Conservation (phyloP, 2,797 vertebrate species). For the Intellagama lesueurii region DNA sequence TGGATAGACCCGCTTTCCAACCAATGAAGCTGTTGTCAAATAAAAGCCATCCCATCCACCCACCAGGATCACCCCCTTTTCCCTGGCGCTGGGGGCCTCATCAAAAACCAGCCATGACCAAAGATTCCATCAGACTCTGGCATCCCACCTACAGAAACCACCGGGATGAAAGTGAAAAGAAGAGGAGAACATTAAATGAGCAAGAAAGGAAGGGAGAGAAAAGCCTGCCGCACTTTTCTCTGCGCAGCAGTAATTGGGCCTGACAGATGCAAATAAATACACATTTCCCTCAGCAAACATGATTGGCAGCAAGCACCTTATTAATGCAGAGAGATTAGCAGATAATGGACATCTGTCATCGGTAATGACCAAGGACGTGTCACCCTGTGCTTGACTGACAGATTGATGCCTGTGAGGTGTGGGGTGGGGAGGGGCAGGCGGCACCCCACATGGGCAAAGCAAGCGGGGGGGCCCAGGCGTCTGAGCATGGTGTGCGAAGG, state of each 20-base stretch:
- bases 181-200: not conserved
- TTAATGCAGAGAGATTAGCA: slow-evolving; percentile 37
- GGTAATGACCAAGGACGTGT: slow-evolving; percentile 22
- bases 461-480: not conserved
- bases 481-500: fast-evolving
- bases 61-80: too few relatives aligned
- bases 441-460: not conserved
- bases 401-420: not conserved
- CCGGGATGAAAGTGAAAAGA: not conserved
- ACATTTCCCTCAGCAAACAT: not conserved
- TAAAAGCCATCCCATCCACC: too few relatives aligned
- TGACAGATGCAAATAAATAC: slow-evolving; percentile 32
- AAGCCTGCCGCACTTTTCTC: not conserved
- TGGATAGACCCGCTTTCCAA: not conserved
- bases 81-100: too few relatives aligned
- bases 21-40: not conserved
- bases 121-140: not conserved
- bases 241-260: slow-evolving; percentile 26
- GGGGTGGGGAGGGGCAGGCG: not conserved
- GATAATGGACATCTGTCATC: slow-evolving; percentile 49
- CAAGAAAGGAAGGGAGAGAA: too few relatives aligned
- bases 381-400: slow-evolving; percentile 13
- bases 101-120: too few relatives aligned
- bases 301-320: slow-evolving; percentile 36
- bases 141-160: not conserved